Evolutionary conservation across 2,113 vertebrate genomes (phyloP).

Genomic region (Brachyhypopomus gauderio): DNA sequence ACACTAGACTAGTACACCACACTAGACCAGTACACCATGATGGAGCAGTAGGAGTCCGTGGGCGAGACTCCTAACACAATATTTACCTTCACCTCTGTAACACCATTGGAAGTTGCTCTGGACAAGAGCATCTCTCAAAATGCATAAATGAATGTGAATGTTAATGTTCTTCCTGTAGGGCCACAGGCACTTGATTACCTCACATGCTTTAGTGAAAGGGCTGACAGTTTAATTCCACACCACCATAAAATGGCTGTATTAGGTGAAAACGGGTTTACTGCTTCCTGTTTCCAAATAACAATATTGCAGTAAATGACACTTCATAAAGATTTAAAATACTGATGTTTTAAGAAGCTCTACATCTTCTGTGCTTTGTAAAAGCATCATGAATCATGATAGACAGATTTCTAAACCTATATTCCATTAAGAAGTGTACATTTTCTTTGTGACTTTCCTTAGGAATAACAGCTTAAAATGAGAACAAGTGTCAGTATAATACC

Average conservation of each 20-base stretch:
- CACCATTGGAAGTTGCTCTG: too few species aligned
- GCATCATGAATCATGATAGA: conserved; percentile 14
- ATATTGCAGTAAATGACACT: conserved; percentile 31
- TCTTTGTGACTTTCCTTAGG: conserved; percentile 26
- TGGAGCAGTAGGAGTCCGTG: too few species aligned
- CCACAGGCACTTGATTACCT: not conserved
- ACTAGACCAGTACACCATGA: too few species aligned
- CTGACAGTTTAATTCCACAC: conserved; percentile 30
- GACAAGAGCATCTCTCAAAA: too few species aligned
- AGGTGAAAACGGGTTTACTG: not conserved
- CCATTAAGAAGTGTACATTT: conserved; percentile 6
- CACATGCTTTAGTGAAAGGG: not conserved
- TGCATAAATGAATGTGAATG: too few species aligned
- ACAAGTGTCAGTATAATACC: not conserved
- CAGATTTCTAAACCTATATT: not conserved
- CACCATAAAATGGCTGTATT: not conserved
- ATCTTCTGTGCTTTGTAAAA: conserved; percentile 22
- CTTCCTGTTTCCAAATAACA: conserved; percentile 22
- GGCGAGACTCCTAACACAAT: too few species aligned
- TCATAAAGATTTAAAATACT: conserved; percentile 15
- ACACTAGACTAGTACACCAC: too few species aligned
- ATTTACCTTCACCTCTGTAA: too few species aligned
- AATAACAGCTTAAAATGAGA: conserved; percentile 3
- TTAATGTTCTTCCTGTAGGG: not conserved
- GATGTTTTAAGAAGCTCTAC: not conserved